phyloP scores from a whole-genome alignment of 2,888 invertebrate species.

The Drymonia ruficornis region DNA sequence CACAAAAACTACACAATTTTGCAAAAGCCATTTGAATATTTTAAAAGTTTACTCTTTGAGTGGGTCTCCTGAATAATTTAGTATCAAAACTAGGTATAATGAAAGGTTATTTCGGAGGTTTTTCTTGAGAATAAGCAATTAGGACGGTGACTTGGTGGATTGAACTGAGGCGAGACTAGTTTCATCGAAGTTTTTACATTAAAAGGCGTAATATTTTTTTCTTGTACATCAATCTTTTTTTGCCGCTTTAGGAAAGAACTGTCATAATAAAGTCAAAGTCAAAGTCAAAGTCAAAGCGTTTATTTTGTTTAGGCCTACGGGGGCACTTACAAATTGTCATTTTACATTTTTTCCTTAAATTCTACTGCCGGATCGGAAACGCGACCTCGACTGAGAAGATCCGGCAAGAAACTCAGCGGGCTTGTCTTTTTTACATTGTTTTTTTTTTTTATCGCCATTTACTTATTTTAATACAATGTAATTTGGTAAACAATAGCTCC shows the following conservation, averaged over 20 bases:
- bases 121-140: conserved; percentile 1
- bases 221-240: background rate
- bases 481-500: too few species aligned
- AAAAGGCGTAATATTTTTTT: conserved; percentile 1
- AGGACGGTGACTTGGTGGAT: conserved; percentile 4
- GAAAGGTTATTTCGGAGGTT: background rate
- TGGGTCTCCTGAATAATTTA: background rate
- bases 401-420: too few species aligned
- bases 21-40: background rate
- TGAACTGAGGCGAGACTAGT: background rate
- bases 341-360: too few species aligned
- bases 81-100: background rate
- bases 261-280: background rate
- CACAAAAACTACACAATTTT: background rate
- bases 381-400: too few species aligned
- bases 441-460: too few species aligned
- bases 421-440: too few species aligned
- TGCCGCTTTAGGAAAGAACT: background rate
- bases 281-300: too few species aligned
- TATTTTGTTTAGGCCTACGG: too few species aligned
- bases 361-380: too few species aligned
- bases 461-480: too few species aligned
- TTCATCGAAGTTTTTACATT: background rate
- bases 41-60: background rate
- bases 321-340: too few species aligned